Percentiles rank a stretch among this genome's conserved stretches.
Evolutionary conservation across 2,888 invertebrate genomes (phyloP).

Genomic region (Acrobasis consociella): DNA sequence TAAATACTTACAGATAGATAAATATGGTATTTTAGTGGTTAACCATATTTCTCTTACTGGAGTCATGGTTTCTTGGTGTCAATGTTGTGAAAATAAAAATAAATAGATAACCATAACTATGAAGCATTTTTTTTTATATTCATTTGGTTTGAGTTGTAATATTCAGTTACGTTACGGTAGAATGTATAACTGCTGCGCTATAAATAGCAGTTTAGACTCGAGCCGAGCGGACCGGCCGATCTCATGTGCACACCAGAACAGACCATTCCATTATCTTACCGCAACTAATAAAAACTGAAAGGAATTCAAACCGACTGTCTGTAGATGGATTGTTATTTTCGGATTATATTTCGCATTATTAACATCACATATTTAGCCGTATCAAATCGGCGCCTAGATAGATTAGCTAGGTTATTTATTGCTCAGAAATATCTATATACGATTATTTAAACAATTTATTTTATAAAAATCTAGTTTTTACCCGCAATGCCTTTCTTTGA

Average conservation of each 20-base stretch:
- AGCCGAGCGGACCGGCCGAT: conserved; percentile 63
- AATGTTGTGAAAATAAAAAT: too few relatives aligned
- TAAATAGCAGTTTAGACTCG: conserved; percentile 70
- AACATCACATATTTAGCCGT: neutral
- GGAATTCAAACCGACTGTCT: conserved; percentile 58
- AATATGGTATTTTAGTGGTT: too few relatives aligned
- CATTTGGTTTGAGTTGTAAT: conserved; percentile 69
- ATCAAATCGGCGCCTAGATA: too few relatives aligned
- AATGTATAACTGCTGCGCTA: conserved; percentile 64
- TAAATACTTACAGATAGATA: too few relatives aligned
- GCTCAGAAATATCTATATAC: too few relatives aligned
- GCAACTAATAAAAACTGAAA: conserved; percentile 75
- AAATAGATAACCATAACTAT: too few relatives aligned
- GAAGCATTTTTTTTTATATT: conserved; percentile 53
- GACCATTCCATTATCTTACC: conserved; percentile 74
- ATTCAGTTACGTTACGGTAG: conserved; percentile 67
- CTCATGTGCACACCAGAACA: conserved; percentile 62
- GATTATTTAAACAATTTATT: too few relatives aligned
- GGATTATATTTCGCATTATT: neutral
- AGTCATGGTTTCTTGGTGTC: too few relatives aligned
- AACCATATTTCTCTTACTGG: too few relatives aligned
- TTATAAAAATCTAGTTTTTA: too few relatives aligned
- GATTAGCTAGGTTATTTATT: too few relatives aligned
- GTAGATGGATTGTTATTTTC: conserved; percentile 40
- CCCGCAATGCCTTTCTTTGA: too few relatives aligned